These are phyloP conservation scores for Vulpes lagopus DNA, from an alignment of 2,113 vertebrate species.

Conservation along the genomic window DNA sequence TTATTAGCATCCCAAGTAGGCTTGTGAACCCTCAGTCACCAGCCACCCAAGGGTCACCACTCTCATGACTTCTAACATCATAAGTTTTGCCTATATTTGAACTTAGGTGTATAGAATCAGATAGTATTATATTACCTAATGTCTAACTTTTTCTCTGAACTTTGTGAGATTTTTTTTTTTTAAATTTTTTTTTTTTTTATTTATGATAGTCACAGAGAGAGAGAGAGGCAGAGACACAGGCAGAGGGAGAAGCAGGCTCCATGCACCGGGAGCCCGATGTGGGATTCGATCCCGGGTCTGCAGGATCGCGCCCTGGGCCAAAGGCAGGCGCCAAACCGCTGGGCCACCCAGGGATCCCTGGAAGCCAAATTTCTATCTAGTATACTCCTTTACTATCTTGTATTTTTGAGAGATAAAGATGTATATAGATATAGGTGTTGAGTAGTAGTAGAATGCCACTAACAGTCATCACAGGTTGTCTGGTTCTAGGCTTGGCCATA, in stretches of 20 bases:
- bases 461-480: neutral
- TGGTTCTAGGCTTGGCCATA: neutral
- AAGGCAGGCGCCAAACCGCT: no score
- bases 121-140: neutral
- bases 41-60: neutral
- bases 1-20: neutral
- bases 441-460: neutral
- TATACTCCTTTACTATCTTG: neutral
- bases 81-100: neutral
- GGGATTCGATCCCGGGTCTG: no score
- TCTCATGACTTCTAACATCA: neutral
- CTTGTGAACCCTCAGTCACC: neutral
- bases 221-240: no score
- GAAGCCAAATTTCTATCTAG: conserved; percentile 15
- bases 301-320: no score
- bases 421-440: neutral
- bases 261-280: no score
- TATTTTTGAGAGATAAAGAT: neutral
- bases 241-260: no score
- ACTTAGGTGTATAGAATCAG: neutral
- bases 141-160: neutral
- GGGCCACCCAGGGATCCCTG: no score
- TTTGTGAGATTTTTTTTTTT: neutral
- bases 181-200: no score
- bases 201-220: no score